Evolutionary conservation across 1,140 invertebrate species (phyloP).

Genomic region (Linepithema humile): DNA sequence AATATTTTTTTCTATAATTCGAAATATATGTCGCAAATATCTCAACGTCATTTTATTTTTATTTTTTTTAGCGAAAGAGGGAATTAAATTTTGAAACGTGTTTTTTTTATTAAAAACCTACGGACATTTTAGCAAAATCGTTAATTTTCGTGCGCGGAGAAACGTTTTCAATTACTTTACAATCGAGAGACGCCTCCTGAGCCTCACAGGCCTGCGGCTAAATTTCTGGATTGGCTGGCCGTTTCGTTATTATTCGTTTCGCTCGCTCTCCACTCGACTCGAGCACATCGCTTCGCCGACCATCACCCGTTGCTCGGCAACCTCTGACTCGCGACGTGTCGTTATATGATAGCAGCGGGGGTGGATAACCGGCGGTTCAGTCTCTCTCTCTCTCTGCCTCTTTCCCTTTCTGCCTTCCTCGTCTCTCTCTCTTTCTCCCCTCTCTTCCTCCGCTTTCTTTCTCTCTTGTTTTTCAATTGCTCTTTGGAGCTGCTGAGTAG

Average conservation of each 20-base stretch:
- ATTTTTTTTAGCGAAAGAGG: not conserved
- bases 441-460: not conserved
- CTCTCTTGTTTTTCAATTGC: not conserved
- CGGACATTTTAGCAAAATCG: not conserved
- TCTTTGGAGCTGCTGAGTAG: slow-evolving; percentile 15
- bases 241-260: slow-evolving; percentile 58
- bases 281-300: slow-evolving; percentile 52
- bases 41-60: not conserved
- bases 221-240: slow-evolving; percentile 10
- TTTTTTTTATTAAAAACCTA: too few relatives aligned
- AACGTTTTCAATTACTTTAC: not conserved
- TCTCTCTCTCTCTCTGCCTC: not conserved
- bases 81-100: not conserved
- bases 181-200: not conserved
- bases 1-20: too few relatives aligned
- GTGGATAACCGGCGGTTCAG: slow-evolving; percentile 44
- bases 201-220: not conserved
- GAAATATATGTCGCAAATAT: too few relatives aligned
- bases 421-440: not conserved
- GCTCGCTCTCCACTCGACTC: slow-evolving; percentile 46
- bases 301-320: slow-evolving; percentile 57
- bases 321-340: slow-evolving; percentile 56
- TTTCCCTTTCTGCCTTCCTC: not conserved
- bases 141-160: not conserved
- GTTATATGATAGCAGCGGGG: slow-evolving; percentile 51